These are phyloP conservation scores for Oreocharis arfaki DNA, from an alignment of 2,113 vertebrate species.

Conservation along the genomic window DNA sequence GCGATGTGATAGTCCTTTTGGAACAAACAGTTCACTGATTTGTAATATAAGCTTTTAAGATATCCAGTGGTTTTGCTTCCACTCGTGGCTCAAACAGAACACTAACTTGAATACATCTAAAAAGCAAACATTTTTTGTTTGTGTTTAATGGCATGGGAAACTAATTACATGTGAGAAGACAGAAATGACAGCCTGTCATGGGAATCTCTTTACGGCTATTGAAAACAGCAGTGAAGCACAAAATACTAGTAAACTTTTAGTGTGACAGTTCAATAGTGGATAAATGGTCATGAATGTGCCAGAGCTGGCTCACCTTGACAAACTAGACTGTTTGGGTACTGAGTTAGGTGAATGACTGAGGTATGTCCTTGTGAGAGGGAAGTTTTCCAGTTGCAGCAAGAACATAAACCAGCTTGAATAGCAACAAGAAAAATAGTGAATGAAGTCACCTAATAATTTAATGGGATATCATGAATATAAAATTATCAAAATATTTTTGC, in stretches of 20 bases:
- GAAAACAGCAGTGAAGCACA: neutral
- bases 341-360: neutral
- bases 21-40: neutral
- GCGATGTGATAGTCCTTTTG: neutral
- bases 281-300: neutral
- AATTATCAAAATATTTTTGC: neutral
- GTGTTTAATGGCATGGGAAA: neutral
- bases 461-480: neutral
- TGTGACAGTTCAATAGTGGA: neutral
- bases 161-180: slow-evolving; percentile 14
- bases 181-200: neutral
- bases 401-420: neutral
- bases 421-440: neutral
- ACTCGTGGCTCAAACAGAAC: neutral
- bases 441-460: neutral
- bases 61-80: neutral
- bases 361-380: neutral
- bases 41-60: neutral
- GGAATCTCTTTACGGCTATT: neutral
- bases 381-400: neutral
- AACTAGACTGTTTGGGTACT: neutral
- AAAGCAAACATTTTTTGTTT: neutral
- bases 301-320: neutral
- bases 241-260: neutral
- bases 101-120: neutral